phyloP scores from a whole-genome alignment of 2,797 vertebrate species.

The Crocidura indochinensis region DNA sequence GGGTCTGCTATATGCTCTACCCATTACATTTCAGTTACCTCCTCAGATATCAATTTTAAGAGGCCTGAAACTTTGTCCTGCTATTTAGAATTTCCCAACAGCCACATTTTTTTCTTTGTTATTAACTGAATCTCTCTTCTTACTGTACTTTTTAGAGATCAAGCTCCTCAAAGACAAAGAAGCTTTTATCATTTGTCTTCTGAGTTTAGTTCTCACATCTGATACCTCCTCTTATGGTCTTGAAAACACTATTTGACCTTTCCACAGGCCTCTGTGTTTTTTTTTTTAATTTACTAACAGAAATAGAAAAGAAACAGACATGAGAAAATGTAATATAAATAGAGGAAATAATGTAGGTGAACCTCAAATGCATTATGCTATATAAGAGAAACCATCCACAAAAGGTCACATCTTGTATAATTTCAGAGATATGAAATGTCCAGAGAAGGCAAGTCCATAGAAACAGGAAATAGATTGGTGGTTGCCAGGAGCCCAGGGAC shows the following conservation, averaged over 20 bases:
- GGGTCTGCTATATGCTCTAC: too few species aligned
- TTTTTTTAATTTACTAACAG: slow-evolving; percentile 26
- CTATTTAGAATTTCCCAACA: not conserved
- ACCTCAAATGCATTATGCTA: not conserved
- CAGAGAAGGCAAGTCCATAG: not conserved
- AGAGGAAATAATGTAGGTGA: not conserved
- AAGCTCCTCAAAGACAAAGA: not conserved
- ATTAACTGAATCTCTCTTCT: not conserved
- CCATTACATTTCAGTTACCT: too few species aligned
- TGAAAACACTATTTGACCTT: not conserved
- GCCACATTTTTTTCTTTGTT: not conserved
- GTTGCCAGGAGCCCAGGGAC: not conserved
- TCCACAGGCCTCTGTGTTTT: not conserved
- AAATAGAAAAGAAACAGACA: not conserved
- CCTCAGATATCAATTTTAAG: too few species aligned
- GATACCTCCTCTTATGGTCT: not conserved
- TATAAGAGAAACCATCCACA: not conserved
- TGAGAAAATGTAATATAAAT: too few species aligned
- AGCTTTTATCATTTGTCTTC: not conserved
- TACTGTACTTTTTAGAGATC: not conserved
- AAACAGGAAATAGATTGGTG: not conserved
- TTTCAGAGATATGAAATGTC: not conserved
- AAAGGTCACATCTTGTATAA: not conserved
- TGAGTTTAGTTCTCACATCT: not conserved
- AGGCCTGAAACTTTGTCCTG: too few species aligned